Conservation (phyloP, 2,888 invertebrate genomes). For the Endomychus coccineus region DNA sequence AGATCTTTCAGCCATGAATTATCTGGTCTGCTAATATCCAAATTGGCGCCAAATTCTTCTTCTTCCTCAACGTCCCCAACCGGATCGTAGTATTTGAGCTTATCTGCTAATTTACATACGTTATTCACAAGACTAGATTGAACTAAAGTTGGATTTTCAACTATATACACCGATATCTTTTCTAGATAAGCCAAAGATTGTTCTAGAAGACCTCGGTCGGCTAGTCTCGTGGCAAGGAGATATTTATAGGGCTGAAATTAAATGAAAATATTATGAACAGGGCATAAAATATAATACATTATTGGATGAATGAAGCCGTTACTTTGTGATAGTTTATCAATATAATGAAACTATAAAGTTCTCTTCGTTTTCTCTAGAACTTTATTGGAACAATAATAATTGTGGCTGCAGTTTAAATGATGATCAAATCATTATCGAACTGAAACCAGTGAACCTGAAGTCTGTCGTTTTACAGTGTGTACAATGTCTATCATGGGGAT, state of each 20-base stretch:
- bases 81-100: constrained; percentile 41
- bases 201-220: constrained; percentile 69
- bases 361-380: not conserved
- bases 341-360: not conserved
- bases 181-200: constrained; percentile 81
- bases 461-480: no score
- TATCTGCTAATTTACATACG: constrained; percentile 45
- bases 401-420: no score
- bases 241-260: constrained; percentile 71
- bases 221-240: constrained; percentile 67
- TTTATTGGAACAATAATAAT: no score
- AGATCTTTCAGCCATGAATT: constrained; percentile 53
- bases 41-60: constrained; percentile 28
- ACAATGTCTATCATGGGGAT: no score
- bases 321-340: no score
- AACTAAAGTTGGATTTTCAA: constrained; percentile 49
- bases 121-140: constrained; percentile 48
- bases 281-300: no score
- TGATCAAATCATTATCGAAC: no score
- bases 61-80: constrained; percentile 37
- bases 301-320: no score
- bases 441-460: no score
- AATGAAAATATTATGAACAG: no score
- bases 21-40: constrained; percentile 42
- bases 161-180: constrained; percentile 62